phyloP scores from a whole-genome alignment of 2,113 vertebrate genomes.

The Herpetotheres cachinnans region DNA sequence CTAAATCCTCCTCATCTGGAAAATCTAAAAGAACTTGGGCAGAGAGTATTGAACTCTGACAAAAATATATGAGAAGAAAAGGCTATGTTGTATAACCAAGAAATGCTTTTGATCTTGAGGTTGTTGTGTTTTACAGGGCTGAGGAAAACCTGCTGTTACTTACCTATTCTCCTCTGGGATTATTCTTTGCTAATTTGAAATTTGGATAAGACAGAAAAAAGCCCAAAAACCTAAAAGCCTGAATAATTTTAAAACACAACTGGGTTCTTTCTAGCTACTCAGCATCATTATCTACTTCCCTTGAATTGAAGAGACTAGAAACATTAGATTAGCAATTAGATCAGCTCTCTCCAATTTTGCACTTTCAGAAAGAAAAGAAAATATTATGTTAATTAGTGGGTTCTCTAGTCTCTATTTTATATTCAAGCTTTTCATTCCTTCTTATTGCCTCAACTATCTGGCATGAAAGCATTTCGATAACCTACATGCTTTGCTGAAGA shows the following conservation, averaged over 20 bases:
- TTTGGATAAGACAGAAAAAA: neutral
- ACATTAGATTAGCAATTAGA: conserved; percentile 46
- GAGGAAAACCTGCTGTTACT: neutral
- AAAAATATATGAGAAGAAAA: neutral
- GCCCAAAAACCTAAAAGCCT: neutral
- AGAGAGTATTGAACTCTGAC: neutral
- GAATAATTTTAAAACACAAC: conserved; percentile 1
- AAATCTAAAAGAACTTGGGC: neutral
- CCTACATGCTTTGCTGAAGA: neutral
- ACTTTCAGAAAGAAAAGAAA: conserved; percentile 30
- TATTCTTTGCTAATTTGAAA: neutral
- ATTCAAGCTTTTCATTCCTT: neutral
- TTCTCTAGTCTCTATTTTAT: neutral
- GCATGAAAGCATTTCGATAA: conserved; percentile 19
- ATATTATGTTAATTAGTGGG: conserved; percentile 3
- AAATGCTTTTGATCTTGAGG: neutral
- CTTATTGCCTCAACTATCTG: neutral
- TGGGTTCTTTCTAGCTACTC: neutral
- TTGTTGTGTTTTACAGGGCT: neutral
- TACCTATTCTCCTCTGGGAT: neutral
- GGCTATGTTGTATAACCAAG: neutral
- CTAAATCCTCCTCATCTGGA: neutral
- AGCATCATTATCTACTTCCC: conserved; percentile 1
- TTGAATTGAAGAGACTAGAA: neutral
- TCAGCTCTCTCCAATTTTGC: conserved; percentile 30